A percentile compares a stretch with the other conserved stretches of the same genome.
Conservation (phyloP, 2,113 vertebrate genomes). For the Chloropsis hardwickii region DNA sequence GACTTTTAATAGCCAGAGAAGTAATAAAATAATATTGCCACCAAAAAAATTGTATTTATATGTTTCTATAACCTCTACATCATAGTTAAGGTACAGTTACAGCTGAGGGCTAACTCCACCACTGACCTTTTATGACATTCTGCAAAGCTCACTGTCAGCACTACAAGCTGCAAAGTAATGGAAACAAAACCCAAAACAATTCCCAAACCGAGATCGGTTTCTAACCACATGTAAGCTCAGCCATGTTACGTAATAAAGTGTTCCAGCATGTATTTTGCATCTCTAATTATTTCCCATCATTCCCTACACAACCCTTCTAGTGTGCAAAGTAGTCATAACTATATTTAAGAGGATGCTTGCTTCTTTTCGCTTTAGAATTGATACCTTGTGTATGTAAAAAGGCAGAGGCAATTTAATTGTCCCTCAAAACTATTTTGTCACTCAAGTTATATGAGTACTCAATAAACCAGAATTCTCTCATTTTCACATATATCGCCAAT, state of each 20-base stretch:
- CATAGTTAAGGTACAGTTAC: neutral
- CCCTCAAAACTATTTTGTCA: neutral
- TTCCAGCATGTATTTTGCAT: neutral
- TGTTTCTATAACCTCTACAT: slow-evolving; percentile 28
- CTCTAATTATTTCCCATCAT: neutral
- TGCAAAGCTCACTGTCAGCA: slow-evolving; percentile 26
- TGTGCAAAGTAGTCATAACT: neutral
- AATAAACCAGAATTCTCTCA: neutral
- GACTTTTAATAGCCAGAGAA: slow-evolving; percentile 13
- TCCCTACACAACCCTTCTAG: neutral
- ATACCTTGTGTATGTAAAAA: neutral
- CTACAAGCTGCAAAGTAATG: neutral
- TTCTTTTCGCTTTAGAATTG: neutral
- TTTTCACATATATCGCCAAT: neutral
- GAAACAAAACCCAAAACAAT: slow-evolving; percentile 50
- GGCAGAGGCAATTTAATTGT: neutral
- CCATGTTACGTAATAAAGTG: neutral
- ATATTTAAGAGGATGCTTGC: neutral
- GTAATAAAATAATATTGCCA: slow-evolving; percentile 8
- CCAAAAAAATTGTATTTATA: neutral
- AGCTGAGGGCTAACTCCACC: neutral
- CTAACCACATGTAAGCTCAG: slow-evolving; percentile 10
- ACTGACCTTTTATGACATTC: slow-evolving; percentile 46
- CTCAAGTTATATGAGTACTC: neutral
- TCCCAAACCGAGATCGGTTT: neutral